phyloP scores from a whole-genome alignment of 1,140 invertebrate species.

The Glomeris maerens region DNA sequence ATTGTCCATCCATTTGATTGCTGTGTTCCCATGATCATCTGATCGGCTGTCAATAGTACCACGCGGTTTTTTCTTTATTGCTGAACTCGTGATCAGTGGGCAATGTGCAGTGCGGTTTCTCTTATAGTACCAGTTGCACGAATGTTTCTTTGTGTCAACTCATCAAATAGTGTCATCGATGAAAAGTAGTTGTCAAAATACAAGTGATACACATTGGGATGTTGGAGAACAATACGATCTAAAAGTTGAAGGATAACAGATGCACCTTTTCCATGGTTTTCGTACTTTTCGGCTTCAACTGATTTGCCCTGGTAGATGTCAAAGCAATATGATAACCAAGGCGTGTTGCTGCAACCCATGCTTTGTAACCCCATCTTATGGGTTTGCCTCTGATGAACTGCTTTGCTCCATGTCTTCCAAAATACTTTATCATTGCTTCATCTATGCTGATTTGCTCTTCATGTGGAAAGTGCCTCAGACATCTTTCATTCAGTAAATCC shows the following conservation, averaged over 20 bases:
- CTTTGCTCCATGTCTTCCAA: conserved; percentile 16
- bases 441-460: conserved; percentile 13
- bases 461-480: conserved; percentile 10
- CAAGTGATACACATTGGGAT: neutral
- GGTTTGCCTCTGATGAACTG: conserved; percentile 20
- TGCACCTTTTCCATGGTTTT: neutral
- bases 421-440: conserved; percentile 18
- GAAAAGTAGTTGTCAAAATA: conserved; percentile 7
- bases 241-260: neutral
- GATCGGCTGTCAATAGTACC: too few species aligned
- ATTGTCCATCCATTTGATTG: conserved; percentile 1
- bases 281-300: neutral
- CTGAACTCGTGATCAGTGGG: neutral
- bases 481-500: conserved; percentile 23
- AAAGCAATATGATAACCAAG: conserved; percentile 4
- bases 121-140: conserved; percentile 3
- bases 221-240: neutral
- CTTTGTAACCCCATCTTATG: conserved; percentile 19
- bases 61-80: neutral
- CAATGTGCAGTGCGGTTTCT: conserved; percentile 1
- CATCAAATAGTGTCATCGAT: neutral
- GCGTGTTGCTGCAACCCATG: conserved; percentile 7
- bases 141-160: neutral
- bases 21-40: too few species aligned
- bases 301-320: neutral